Conservation (phyloP, 2,113 vertebrate species). For the Ariopsis seemanni region DNA sequence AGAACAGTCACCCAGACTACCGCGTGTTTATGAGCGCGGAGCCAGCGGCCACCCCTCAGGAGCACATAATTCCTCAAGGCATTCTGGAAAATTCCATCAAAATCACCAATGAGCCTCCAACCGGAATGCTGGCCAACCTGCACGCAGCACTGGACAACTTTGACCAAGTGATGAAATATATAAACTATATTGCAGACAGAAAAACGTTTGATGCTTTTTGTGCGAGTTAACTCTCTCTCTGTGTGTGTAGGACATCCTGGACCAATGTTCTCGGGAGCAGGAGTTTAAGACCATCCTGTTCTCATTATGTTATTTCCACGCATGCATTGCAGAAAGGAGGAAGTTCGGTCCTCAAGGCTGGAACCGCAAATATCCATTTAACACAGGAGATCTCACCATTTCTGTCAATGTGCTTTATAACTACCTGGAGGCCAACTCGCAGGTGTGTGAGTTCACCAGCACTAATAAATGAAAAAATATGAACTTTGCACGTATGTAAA, state of each 20-base stretch:
- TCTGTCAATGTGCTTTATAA: constrained; percentile 80
- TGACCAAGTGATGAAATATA: constrained; percentile 67
- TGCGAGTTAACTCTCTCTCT: neutral
- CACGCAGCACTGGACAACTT: constrained; percentile 76
- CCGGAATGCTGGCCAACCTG: constrained; percentile 77
- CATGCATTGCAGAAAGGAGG: constrained; percentile 77
- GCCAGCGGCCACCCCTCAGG: constrained; percentile 69
- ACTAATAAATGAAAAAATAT: neutral
- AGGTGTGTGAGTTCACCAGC: constrained; percentile 62
- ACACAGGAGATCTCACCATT: constrained; percentile 80
- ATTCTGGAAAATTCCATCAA: constrained; percentile 81
- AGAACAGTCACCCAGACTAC: constrained; percentile 73
- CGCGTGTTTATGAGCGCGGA: constrained; percentile 76
- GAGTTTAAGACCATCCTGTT: constrained; percentile 84
- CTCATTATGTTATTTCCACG: constrained; percentile 81
- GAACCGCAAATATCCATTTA: constrained; percentile 82
- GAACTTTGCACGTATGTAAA: constrained; percentile 23
- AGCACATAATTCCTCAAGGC: constrained; percentile 75
- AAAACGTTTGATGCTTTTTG: neutral
- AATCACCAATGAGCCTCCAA: constrained; percentile 79
- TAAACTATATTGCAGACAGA: neutral
- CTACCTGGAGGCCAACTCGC: constrained; percentile 80
- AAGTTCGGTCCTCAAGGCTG: constrained; percentile 81
- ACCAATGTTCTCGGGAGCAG: constrained; percentile 77
- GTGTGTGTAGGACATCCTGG: constrained; percentile 73